phyloP scores from a whole-genome alignment of 23 tunicate genomes.

The Styela clava region DNA sequence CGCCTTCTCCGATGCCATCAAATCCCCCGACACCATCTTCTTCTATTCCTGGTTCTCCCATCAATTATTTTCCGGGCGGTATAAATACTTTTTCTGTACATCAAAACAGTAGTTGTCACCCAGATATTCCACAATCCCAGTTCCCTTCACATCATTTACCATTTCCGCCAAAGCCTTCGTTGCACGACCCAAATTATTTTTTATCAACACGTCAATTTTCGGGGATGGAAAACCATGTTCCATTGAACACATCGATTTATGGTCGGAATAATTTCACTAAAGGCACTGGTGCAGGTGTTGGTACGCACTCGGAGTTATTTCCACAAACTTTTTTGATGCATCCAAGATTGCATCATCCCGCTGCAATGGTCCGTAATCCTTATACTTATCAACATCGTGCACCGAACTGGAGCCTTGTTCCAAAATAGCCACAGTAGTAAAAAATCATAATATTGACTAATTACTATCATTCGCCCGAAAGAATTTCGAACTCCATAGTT shows the following conservation, averaged over 20 bases:
- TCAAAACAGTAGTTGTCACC: not conserved
- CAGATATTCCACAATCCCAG: not conserved
- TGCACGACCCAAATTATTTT: not conserved
- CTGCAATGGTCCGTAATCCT: not conserved
- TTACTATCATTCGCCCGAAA: too few relatives aligned
- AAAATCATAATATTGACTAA: too few relatives aligned
- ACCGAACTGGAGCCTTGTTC: not conserved
- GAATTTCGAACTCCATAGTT: too few relatives aligned
- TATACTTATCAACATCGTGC: not conserved
- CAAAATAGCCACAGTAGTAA: too few relatives aligned
- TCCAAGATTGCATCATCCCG: not conserved
- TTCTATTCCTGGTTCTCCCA: not conserved
- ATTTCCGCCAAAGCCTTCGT: not conserved
- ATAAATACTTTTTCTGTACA: not conserved
- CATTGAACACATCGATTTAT: not conserved
- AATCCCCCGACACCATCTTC: not conserved
- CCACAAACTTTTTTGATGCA: not conserved
- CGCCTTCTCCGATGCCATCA: constrained; percentile 3
- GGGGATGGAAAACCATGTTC: not conserved
- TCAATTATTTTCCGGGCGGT: not conserved
- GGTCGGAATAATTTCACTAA: not conserved
- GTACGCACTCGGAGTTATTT: not conserved
- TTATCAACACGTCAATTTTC: not conserved
- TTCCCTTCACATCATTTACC: not conserved
- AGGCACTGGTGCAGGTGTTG: not conserved